Evolutionary conservation across 2,113 vertebrate species (phyloP), one percentile per base, ranked within the genome.

Genomic region (Psittacula cyanocephala): DNA sequence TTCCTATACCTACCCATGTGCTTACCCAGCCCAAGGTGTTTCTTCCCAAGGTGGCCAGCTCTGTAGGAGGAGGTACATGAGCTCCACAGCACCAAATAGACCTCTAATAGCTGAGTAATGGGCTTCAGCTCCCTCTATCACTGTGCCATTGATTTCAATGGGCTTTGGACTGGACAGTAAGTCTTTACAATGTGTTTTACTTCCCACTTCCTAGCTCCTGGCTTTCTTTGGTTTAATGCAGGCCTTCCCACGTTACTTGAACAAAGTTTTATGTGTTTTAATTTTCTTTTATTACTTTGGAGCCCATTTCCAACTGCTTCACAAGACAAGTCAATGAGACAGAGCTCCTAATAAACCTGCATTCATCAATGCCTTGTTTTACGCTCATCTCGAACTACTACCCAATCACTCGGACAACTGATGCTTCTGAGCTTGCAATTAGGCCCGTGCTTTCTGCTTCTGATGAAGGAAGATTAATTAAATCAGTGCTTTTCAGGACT

Each of bases 381-480:
- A 92, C 88, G 86, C 69, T 93, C 95, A 96, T 96, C 91, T 93
- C 57, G 39, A 95, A 94, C 49, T 49, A 9, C 76, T 77, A 76
- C 87, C 83, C 94, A 65, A 43, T 93, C 94, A 60, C 89, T 96
- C 93, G 95, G 93, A 92, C 97, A 92, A 81, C 78, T 79, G 69
- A 75, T 84, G 80, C 81, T 94, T 91, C 76, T 47, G 79, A 95
- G 93, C 91, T 97, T 57, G 81, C 92, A 93, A 94, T 97, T 97
- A 96, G 81, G 81, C 88, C 84, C 62, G 7, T 49, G 57, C 86
- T 95, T 95, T 90, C 64, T 81, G 91, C 81, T 94, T 71, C 53
- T 85, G 89, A 97, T 89, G 94, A 96, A 90, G 81, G 81, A 33
- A 97, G 71, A 98, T 95, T 96, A 97, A 97, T 95, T 94, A 97